Conservation (phyloP, 2,888 invertebrate species). For the Harpalus rubripes region DNA sequence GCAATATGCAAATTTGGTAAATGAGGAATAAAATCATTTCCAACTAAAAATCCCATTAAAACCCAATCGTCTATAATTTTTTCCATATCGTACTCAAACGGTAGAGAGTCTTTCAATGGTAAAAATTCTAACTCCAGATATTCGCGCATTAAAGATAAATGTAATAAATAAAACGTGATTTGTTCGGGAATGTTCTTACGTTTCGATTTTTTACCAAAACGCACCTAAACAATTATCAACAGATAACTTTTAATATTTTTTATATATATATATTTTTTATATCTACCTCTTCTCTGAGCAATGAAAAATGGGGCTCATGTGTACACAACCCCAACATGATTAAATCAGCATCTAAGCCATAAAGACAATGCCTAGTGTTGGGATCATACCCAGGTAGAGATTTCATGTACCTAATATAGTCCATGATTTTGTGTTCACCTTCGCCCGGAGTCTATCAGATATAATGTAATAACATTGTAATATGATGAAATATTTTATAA, state of each 20-base stretch:
- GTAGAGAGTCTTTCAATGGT: slow-evolving; percentile 82
- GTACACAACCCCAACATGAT: slow-evolving; percentile 97
- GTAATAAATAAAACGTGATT: slow-evolving; percentile 94
- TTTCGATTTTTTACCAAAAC: slow-evolving; percentile 86
- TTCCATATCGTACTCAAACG: slow-evolving; percentile 91
- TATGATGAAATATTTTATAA: slow-evolving; percentile 6
- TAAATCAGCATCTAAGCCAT: slow-evolving; percentile 98
- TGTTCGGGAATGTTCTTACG: slow-evolving; percentile 89
- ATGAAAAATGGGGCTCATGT: slow-evolving; percentile 96
- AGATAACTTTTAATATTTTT: too few relatives aligned
- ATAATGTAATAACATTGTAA: slow-evolving; percentile 16
- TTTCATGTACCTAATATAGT: slow-evolving; percentile 94
- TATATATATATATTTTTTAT: neutral
- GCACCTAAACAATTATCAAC: slow-evolving; percentile 79
- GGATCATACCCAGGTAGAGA: slow-evolving; percentile 91
- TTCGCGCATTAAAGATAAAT: slow-evolving; percentile 94
- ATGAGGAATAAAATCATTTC: slow-evolving; percentile 98
- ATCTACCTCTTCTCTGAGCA: slow-evolving; percentile 91
- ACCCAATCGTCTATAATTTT: slow-evolving; percentile 99
- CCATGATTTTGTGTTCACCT: slow-evolving; percentile 99
- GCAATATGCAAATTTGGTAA: slow-evolving; percentile 96
- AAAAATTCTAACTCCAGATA: slow-evolving; percentile 95
- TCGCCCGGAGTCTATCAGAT: slow-evolving; percentile 92
- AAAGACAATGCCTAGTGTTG: slow-evolving; percentile 96
- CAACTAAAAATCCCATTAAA: slow-evolving; percentile 97